A percentile compares a stretch with the other conserved stretches of the same genome.
Evolutionary conservation across 2,797 vertebrate species (phyloP).

Genomic region (Hippoglossus hippoglossus): DNA sequence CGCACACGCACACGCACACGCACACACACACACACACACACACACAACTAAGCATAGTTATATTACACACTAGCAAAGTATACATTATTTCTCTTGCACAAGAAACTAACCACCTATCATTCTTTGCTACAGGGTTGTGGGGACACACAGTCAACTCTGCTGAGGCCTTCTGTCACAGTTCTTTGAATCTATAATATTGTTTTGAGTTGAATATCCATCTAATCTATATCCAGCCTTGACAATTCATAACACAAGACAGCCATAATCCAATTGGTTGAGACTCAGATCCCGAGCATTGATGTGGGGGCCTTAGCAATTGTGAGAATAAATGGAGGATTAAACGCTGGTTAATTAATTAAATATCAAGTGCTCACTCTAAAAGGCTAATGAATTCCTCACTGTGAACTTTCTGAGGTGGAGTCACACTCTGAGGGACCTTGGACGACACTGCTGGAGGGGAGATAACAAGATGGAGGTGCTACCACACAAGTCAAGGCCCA

Average conservation of each 20-base stretch:
- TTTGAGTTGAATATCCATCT: slow-evolving; percentile 2
- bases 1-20: slow-evolving; percentile 1
- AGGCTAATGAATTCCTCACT: slow-evolving; percentile 65
- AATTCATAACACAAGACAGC: slow-evolving; percentile 43
- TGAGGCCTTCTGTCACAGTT: slow-evolving; percentile 15
- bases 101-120: neutral
- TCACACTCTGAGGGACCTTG: slow-evolving; percentile 42
- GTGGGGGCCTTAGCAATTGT: slow-evolving; percentile 69
- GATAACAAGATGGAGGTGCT: slow-evolving; percentile 30
- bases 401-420: slow-evolving; percentile 53
- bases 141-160: neutral
- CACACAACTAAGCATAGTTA: neutral
- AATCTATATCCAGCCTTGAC: slow-evolving; percentile 49
- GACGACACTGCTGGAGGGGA: neutral
- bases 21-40: neutral
- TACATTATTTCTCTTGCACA: neutral
- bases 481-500: neutral
- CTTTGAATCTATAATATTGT: slow-evolving; percentile 1
- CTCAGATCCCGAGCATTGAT: slow-evolving; percentile 71
- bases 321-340: slow-evolving; percentile 78
- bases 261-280: slow-evolving; percentile 75
- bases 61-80: neutral
- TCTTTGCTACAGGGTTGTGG: neutral
- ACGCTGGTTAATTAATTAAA: slow-evolving; percentile 79
- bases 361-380: slow-evolving; percentile 74